Percentiles rank a stretch among this genome's conserved stretches.
Conservation (phyloP, 2,888 invertebrate genomes). For the Tridacna crocea region DNA sequence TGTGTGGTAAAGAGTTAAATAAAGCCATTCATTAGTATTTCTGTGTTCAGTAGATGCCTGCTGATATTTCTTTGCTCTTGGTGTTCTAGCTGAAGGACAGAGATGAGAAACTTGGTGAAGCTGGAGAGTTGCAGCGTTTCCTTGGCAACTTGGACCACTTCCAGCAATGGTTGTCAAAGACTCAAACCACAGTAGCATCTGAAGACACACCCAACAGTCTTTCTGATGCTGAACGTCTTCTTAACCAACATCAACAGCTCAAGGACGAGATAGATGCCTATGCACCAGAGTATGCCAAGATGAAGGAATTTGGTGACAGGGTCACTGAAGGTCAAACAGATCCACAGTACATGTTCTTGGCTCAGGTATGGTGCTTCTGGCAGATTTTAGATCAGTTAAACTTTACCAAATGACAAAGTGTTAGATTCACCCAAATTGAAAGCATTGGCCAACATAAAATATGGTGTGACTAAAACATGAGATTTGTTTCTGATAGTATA, state of each 20-base stretch:
- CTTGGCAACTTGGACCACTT: slow-evolving; percentile 98
- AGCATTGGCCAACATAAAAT: no score
- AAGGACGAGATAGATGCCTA: slow-evolving; percentile 99
- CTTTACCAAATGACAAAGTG: background rate
- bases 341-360: slow-evolving; percentile 99
- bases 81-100: slow-evolving; percentile 93
- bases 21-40: no score
- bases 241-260: slow-evolving; percentile 99
- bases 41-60: no score
- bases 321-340: slow-evolving; percentile 91
- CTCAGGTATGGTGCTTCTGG: slow-evolving; percentile 87
- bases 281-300: slow-evolving; percentile 98
- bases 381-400: background rate
- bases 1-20: no score
- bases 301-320: slow-evolving; percentile 98
- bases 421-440: background rate
- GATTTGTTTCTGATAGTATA: no score
- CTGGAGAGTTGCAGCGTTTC: slow-evolving; percentile 96
- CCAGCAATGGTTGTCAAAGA: slow-evolving; percentile 99
- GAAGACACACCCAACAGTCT: slow-evolving; percentile 84
- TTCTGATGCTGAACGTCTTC: slow-evolving; percentile 96
- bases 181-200: slow-evolving; percentile 93
- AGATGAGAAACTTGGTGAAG: slow-evolving; percentile 99
- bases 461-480: no score
- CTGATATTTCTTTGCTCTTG: background rate